These are phyloP conservation scores for Stictonetta naevosa DNA, from an alignment of 2,113 vertebrate species.

Conservation along the genomic window DNA sequence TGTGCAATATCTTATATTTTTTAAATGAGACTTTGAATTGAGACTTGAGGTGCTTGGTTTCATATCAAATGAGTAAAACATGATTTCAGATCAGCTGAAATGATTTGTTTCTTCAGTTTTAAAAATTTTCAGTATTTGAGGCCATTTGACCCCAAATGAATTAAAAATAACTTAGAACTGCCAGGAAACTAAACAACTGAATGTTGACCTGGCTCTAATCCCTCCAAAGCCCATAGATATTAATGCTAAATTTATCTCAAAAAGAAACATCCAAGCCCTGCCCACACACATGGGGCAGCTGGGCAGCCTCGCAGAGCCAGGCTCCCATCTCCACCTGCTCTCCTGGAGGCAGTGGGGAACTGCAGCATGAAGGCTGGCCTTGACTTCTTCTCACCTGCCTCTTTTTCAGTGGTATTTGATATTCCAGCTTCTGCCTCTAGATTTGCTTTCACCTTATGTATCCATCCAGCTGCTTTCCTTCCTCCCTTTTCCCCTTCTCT, in stretches of 20 bases:
- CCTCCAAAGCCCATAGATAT: slow-evolving; percentile 31
- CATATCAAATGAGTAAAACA: background rate
- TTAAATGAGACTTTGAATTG: background rate
- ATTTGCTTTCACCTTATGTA: background rate
- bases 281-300: background rate
- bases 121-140: background rate
- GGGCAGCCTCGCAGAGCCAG: background rate
- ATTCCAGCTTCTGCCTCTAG: background rate
- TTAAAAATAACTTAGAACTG: slow-evolving; percentile 14
- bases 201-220: slow-evolving; percentile 23
- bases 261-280: background rate
- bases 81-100: background rate
- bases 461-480: background rate
- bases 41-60: background rate
- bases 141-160: slow-evolving; percentile 19
- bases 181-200: slow-evolving; percentile 17
- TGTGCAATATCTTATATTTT: background rate
- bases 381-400: background rate
- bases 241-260: slow-evolving; percentile 43
- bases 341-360: background rate
- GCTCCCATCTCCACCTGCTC: background rate
- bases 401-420: background rate
- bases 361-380: fast-evolving
- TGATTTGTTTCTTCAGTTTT: background rate
- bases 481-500: too few species aligned